Percentiles rank a stretch among this genome's conserved stretches.
phyloP scores from a whole-genome alignment of 2,888 invertebrate genomes.

The Oxyscelio sp. region DNA sequence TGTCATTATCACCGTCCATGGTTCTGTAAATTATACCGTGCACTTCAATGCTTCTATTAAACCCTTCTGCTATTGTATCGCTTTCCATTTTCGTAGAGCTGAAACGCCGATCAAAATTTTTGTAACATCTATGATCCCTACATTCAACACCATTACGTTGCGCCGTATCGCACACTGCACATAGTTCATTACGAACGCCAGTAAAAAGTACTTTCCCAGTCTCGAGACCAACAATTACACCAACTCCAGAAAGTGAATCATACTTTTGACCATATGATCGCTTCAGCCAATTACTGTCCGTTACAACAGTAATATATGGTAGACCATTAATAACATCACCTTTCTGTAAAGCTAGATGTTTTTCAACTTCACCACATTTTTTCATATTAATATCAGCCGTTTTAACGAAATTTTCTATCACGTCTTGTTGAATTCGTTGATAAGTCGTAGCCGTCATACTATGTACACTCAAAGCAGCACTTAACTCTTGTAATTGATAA shows the following conservation, averaged over 20 bases:
- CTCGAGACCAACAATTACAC: too few species aligned
- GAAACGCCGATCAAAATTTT: too few species aligned
- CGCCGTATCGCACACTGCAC: too few species aligned
- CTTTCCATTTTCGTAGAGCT: too few species aligned
- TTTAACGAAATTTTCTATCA: neutral
- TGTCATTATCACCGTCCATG: constrained; percentile 53
- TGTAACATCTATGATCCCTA: constrained; percentile 4
- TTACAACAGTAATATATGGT: constrained; percentile 24
- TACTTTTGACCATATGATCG: constrained; percentile 48
- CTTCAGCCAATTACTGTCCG: constrained; percentile 62
- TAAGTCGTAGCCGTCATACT: constrained; percentile 44
- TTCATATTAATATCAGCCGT: constrained; percentile 18
- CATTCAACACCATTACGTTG: too few species aligned
- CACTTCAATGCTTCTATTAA: constrained; percentile 7
- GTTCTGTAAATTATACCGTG: constrained; percentile 39
- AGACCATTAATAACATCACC: constrained; percentile 24
- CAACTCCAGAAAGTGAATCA: constrained; percentile 33
- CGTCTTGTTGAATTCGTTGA: neutral
- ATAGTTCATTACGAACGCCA: too few species aligned
- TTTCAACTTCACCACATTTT: constrained; percentile 34
- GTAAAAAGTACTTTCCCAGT: too few species aligned
- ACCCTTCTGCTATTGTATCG: constrained; percentile 14
- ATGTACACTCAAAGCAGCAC: constrained; percentile 44
- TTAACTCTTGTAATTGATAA: constrained; percentile 36
- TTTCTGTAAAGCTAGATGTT: constrained; percentile 39